Conservation (phyloP, 2,888 invertebrate genomes). For the Drosophila paramelanica region DNA sequence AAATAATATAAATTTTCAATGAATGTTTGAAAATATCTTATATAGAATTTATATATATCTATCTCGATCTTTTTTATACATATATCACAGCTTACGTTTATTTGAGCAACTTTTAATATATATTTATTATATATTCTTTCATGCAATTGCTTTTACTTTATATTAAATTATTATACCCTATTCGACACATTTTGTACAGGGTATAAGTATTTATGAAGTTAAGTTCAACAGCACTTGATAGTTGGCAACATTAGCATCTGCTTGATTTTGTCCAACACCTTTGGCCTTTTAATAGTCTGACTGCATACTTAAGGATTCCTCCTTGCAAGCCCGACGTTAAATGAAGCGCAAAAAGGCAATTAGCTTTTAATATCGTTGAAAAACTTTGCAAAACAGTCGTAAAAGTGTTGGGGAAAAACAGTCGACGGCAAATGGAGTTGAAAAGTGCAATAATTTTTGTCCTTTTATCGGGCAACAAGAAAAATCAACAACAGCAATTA, state of each 20-base stretch:
- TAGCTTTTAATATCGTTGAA: constrained; percentile 37
- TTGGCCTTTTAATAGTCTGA: constrained; percentile 39
- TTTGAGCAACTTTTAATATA: not conserved
- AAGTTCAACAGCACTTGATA: constrained; percentile 31
- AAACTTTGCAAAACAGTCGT: constrained; percentile 49
- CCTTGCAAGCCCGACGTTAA: not conserved
- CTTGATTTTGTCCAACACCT: constrained; percentile 18
- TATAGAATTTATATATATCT: too few species aligned
- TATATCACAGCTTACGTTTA: not conserved
- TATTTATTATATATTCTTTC: not conserved
- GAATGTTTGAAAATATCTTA: too few species aligned
- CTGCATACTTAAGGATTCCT: constrained; percentile 15
- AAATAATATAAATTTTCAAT: too few species aligned
- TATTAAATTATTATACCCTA: not conserved
- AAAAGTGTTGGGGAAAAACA: constrained; percentile 21
- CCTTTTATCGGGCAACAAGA: constrained; percentile 46
- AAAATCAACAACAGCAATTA: constrained; percentile 35
- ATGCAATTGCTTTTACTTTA: not conserved
- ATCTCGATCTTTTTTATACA: too few species aligned
- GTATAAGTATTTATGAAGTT: not conserved
- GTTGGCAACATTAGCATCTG: constrained; percentile 20
- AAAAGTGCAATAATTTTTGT: constrained; percentile 57
- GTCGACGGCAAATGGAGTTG: constrained; percentile 39
- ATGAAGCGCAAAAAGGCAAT: constrained; percentile 39
- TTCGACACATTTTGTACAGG: not conserved